These are phyloP conservation scores for Synergus laeviventris DNA, from an alignment of 2,888 invertebrate genomes.

Conservation along the genomic window DNA sequence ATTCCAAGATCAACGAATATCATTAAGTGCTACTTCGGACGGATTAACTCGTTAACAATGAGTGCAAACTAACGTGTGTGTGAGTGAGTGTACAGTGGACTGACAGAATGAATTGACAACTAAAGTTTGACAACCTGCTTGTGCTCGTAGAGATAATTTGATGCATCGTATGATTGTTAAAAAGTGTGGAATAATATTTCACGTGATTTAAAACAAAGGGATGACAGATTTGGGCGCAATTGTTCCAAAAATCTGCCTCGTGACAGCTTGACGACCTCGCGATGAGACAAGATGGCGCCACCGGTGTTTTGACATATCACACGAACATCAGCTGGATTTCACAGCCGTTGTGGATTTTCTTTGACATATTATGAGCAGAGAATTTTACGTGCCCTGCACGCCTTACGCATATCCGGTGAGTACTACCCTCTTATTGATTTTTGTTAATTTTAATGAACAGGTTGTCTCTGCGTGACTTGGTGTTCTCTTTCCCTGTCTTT, in stretches of 20 bases:
- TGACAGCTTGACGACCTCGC: constrained; percentile 70
- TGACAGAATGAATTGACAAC: constrained; percentile 51
- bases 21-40: neutral
- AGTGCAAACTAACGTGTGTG: constrained; percentile 49
- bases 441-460: neutral
- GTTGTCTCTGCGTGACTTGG: neutral
- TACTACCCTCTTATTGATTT: constrained; percentile 42
- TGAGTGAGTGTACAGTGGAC: constrained; percentile 54
- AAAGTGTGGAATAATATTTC: neutral
- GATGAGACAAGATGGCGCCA: constrained; percentile 71
- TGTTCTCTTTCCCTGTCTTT: constrained; percentile 13
- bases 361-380: constrained; percentile 73
- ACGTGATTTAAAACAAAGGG: neutral
- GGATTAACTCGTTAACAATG: constrained; percentile 28
- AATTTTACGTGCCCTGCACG: constrained; percentile 74
- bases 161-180: neutral
- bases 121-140: constrained; percentile 42
- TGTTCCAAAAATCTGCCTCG: constrained; percentile 61
- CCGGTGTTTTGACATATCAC: constrained; percentile 70
- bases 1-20: neutral
- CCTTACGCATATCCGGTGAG: constrained; percentile 75
- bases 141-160: neutral
- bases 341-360: constrained; percentile 52
- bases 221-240: constrained; percentile 23
- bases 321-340: constrained; percentile 69